Evolutionary conservation across 2,113 vertebrate species (phyloP).

Genomic region (Hyla sarda): DNA sequence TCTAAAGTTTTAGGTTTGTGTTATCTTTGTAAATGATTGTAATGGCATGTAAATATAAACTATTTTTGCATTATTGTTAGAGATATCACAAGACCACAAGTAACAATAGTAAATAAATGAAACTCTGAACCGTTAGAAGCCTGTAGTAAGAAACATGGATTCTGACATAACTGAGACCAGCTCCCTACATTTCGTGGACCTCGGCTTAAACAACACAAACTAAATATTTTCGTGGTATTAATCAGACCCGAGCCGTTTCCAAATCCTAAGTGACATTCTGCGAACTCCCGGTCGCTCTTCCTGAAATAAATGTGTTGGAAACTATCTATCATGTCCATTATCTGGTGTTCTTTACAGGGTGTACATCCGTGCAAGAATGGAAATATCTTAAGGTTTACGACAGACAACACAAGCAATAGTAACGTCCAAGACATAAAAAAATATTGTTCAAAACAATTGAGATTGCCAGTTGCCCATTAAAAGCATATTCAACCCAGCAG

Average conservation of each 20-base stretch:
- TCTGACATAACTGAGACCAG: neutral
- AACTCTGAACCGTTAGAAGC: neutral
- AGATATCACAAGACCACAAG: neutral
- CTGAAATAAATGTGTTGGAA: slow-evolving; percentile 48
- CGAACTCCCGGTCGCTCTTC: slow-evolving; percentile 14
- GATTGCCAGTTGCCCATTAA: neutral
- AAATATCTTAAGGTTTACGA: neutral
- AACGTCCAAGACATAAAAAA: neutral
- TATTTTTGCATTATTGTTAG: neutral
- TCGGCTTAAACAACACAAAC: neutral
- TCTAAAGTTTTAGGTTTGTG: neutral
- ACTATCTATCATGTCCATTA: slow-evolving; percentile 20
- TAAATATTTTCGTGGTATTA: slow-evolving; percentile 41
- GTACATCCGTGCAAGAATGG: neutral
- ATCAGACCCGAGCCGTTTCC: slow-evolving; percentile 19
- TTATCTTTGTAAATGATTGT: neutral
- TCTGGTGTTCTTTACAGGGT: neutral
- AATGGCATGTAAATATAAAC: neutral
- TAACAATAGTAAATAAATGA: neutral
- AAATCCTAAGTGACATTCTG: slow-evolving; percentile 24
- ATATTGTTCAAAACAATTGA: neutral
- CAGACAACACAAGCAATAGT: slow-evolving; percentile 3
- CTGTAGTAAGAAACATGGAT: neutral
- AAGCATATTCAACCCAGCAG: neutral
- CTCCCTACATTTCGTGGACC: neutral